Base-by-base conservation (phyloP, 2,113 vertebrate genomes). In the Argyrosomus japonicus region DNA sequence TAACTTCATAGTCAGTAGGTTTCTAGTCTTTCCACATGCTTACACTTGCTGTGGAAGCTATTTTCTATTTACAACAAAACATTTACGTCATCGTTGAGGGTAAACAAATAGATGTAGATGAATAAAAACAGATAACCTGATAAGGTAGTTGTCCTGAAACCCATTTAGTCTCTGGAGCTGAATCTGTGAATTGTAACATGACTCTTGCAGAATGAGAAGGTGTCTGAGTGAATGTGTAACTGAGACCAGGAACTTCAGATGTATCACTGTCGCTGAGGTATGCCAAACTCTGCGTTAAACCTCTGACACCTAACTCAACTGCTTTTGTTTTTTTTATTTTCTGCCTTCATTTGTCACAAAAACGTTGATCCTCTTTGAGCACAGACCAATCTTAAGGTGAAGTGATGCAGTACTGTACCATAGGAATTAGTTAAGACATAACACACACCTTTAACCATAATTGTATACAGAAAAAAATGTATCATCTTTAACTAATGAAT, bases 131-230 rank as follows among this genome's bases (percentile, higher is more conserved):
- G 15, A 53, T 50, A 3, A 70, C 21, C 29, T 11, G n/a, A 48
- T 21, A 13, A 15, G 23, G 14, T 11, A 3, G 5, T 11, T 36
- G 17, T 18, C 29, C 12, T 61, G 51, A 80, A 67, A 25, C 12
- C n/a, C 18, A 10, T n/a, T 50, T 27, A 8, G 45, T 36, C 10
- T 32, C 32, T 57, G 19, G 19, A 60, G 61, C 23, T 43, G 36
- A 70, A 29, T 68, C 76, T 43, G 47, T 50, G 61, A 82, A 62
- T 19, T 36, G 87, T 87, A 91, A 91, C 80, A 63, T 19, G 90
- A 93, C 75, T 81, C 87, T 83, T 54, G 71, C 57, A 48, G 57
- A 48, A 48, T 45, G 47, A 75, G 77, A 79, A 72, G 76, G 60
- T 72, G 75, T 85, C 21, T 50, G 67, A 43, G 61, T n/a, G 6